A percentile compares a stretch with the other conserved stretches of the same genome.
phyloP scores from a whole-genome alignment of 2,888 invertebrate species.

The Meteorus colon region DNA sequence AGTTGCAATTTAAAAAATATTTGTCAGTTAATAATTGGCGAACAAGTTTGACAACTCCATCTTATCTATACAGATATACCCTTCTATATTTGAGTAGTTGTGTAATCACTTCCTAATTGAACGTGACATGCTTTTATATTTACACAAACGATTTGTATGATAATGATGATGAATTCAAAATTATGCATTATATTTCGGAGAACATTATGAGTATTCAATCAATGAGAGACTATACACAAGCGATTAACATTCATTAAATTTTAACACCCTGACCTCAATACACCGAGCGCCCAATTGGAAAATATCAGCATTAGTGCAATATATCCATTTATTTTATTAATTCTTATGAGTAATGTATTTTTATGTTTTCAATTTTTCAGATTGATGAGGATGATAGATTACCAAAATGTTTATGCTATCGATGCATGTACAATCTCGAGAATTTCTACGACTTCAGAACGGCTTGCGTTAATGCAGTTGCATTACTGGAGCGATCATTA shows the following conservation, averaged over 20 bases:
- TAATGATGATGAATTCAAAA: constrained; percentile 10
- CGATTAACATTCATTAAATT: constrained; percentile 45
- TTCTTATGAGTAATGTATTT: constrained; percentile 5
- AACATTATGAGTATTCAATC: neutral
- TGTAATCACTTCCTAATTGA: constrained; percentile 9
- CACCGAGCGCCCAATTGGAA: constrained; percentile 50
- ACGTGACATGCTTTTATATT: constrained; percentile 3
- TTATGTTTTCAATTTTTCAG: constrained; percentile 61
- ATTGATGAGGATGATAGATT: constrained; percentile 72
- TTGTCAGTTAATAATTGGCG: neutral
- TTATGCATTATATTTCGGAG: neutral
- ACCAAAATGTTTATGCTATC: constrained; percentile 74
- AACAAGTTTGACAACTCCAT: neutral
- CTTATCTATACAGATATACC: neutral
- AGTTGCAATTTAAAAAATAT: neutral
- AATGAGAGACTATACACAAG: neutral
- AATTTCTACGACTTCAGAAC: constrained; percentile 74
- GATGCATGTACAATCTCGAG: constrained; percentile 74
- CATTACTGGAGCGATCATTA: constrained; percentile 66
- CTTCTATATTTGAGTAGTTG: constrained; percentile 1
- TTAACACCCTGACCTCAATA: constrained; percentile 62
- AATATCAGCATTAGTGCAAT: constrained; percentile 36
- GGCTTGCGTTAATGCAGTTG: constrained; percentile 72
- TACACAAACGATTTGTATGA: neutral
- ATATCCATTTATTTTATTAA: neutral